Conservation (phyloP, 2,888 invertebrate species). For the Hydropsyche betteni region DNA sequence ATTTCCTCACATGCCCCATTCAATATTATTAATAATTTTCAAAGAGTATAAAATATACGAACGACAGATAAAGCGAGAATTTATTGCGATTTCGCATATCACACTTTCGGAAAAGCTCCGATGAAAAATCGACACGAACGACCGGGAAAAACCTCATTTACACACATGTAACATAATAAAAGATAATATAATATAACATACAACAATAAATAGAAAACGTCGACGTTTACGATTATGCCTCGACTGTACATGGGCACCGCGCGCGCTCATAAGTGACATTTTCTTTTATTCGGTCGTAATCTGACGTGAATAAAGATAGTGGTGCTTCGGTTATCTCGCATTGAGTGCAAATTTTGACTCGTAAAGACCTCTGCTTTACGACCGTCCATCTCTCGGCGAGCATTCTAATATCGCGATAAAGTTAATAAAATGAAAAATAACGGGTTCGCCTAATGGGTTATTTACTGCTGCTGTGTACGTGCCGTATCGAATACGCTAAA, state of each 20-base stretch:
- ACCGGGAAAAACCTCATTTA: no score
- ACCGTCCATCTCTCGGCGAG: not conserved
- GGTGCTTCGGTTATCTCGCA: not conserved
- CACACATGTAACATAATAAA: no score
- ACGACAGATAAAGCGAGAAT: conserved; percentile 1
- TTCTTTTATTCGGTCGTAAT: conserved; percentile 5
- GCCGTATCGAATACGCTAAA: no score
- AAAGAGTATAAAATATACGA: no score
- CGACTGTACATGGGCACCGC: no score
- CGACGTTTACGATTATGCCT: no score
- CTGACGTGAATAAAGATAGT: not conserved
- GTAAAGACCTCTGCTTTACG: not conserved
- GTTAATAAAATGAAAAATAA: conserved; percentile 36
- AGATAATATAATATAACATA: no score
- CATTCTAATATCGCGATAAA: conserved; percentile 16
- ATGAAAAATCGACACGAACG: no score
- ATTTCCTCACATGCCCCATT: no score
- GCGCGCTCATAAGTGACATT: not conserved
- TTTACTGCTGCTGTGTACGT: not conserved
- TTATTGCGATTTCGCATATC: not conserved
- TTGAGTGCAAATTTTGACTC: conserved; percentile 8
- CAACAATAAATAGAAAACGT: no score
- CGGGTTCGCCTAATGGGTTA: conserved; percentile 24
- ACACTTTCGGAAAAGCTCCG: no score
- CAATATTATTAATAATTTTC: no score